Conservation (phyloP, 1,140 invertebrate genomes). For the Habropoda laboriosa region DNA sequence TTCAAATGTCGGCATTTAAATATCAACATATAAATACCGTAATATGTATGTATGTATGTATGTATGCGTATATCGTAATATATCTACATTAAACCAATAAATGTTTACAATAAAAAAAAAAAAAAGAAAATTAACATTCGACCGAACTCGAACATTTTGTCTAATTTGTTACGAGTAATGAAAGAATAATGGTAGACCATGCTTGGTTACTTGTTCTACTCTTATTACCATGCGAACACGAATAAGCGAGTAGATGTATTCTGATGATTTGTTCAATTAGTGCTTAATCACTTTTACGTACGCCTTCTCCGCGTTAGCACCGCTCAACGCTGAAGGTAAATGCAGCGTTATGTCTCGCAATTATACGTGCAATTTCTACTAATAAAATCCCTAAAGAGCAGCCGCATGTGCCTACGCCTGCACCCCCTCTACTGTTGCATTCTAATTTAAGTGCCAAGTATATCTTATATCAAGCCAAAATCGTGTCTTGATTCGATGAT, state of each 20-base stretch:
- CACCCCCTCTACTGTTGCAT: constrained; percentile 68
- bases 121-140: neutral
- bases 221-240: constrained; percentile 34
- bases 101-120: neutral
- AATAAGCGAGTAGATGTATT: neutral
- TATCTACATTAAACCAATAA: neutral
- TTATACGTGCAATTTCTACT: constrained; percentile 71
- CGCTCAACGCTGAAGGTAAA: constrained; percentile 52
- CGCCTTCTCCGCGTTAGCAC: constrained; percentile 55
- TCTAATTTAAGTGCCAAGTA: constrained; percentile 62
- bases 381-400: constrained; percentile 60
- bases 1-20: neutral
- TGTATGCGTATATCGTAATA: neutral
- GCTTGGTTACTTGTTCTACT: constrained; percentile 32
- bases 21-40: neutral
- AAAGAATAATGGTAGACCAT: constrained; percentile 15
- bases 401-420: constrained; percentile 68
- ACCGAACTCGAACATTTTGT: neutral
- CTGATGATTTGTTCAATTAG: neutral
- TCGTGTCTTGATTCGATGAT: constrained; percentile 41
- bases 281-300: neutral
- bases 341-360: constrained; percentile 65
- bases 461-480: constrained; percentile 60
- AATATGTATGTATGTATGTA: neutral
- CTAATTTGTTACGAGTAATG: neutral